Base-by-base conservation (phyloP, 2,113 vertebrate genomes). In the Morone chrysops region DNA sequence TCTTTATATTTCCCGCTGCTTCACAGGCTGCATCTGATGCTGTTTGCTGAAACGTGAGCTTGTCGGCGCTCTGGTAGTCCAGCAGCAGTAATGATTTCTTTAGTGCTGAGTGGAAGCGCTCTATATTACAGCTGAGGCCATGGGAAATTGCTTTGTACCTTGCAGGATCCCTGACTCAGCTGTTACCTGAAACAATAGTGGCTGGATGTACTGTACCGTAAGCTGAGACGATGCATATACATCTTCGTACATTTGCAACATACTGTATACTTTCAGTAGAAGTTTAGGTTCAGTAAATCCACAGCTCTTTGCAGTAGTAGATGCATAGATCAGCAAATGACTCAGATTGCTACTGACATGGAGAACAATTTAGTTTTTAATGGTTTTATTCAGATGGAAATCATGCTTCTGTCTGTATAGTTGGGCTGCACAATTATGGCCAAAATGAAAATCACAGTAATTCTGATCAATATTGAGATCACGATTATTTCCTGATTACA, bases 151-250 rank as follows among this genome's bases (percentile, higher is more conserved):
- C 83, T 77, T 51, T 63, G 85, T 71, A 77, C 65, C 65, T 70
- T 45, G 57, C 62, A 65, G 81, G 75, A 87, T 80, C 38, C 47
- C 87, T 89, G 87, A 89, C 80, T 91, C 85, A 75, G 83, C 90
- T 79, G 25, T 79, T 79, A 65, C 53, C 57, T 50, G 75, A 80
- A 86, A 89, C 87, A 87, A 85, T 79, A 81, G 77, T 47, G 22
- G 62, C 77, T 81, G 57, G 45, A 74, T 53, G 72, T 77, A 70
- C 81, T 82, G 78, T 74, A 50, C 53, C 0, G 47, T 48, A 71
- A 70, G 18, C 20, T 53, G 53, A 82, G 81, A 51, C 36, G 54
- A 65, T 53, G 71, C 80, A 75, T 80, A 70, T 47, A 53, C 51
- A 66, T 65, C 12, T 51, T 45, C 48, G 41, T 61, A 59, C 31